Base-by-base conservation (phyloP, 37 sponge, comb jelly and placozoan genomes). In the Halisarca cf. caerulea region DNA sequence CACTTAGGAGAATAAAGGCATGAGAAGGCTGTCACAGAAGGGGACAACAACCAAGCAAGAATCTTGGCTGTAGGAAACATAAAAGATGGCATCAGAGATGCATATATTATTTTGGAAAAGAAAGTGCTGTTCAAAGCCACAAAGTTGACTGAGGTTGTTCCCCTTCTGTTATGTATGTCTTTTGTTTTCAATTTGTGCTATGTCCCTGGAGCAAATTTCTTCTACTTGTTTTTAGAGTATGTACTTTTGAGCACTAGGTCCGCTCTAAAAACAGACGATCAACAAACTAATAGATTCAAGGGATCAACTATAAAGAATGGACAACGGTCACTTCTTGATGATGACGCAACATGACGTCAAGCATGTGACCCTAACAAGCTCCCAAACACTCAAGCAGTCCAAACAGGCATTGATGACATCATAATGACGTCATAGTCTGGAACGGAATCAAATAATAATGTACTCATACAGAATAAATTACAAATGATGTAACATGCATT, bases 1-100 rank as follows among this genome's bases (percentile, higher is more conserved):
- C n/a, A 5, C 64, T 62, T 62, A 62, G 64, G 64, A 62, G 64
- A 62, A 62, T 62, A 23, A 8, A 20, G 64, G 11, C 51, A 47
- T 47, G 11, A 11, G 9, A 6, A 28, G 64, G 64, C 64, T 20
- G 64, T 23, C 25, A 23, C 64, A 62, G n/a, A 62, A 15, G 64
- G 18, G 9, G 64, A 62, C 9, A 62, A 6, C 9, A 62, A 4
- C 64, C 64, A 62, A 23, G 18, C 30, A 8, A 7, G 9, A 5
- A 62, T 62, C 64, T 62, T 62, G 30, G 64, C 30, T 20, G 64
- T 62, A 62, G 64, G 64, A 7, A 62, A 23, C 64, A 62, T 62
- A n/a, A 15, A 5, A 7, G 6, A 28, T 62, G 64, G 64, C 18
- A 62, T 62, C 64, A 62, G 15, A 28, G 64, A 62, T 28, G 64